These are phyloP conservation scores for Anneissia japonica DNA, from an alignment of 35 echinoderm and acorn worm species.

Conservation along the genomic window DNA sequence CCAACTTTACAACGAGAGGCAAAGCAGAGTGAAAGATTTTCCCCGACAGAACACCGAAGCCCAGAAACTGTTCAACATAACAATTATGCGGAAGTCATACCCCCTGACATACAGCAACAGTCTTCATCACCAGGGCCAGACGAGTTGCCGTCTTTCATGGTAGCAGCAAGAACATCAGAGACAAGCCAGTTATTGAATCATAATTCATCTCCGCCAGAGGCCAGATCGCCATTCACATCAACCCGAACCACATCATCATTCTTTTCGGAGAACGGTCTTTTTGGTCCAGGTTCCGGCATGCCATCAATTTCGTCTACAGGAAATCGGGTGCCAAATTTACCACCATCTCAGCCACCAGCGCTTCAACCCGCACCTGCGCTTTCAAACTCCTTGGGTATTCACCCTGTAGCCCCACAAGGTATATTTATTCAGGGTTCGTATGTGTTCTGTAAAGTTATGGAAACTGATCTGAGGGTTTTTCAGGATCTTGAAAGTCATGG, in stretches of 20 bases:
- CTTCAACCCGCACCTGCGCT: neutral
- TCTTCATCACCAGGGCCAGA: neutral
- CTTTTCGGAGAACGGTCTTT: neutral
- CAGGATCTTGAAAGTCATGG: too few relatives aligned
- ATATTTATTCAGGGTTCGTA: neutral
- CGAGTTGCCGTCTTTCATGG: constrained; percentile 1
- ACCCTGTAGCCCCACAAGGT: neutral
- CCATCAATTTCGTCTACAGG: neutral
- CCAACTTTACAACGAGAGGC: constrained; percentile 33
- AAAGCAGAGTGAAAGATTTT: neutral
- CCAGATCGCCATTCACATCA: neutral
- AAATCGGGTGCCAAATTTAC: neutral
- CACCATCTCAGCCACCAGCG: neutral
- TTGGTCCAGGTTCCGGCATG: neutral
- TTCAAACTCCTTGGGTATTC: neutral
- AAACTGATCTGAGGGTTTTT: too few relatives aligned
- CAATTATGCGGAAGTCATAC: neutral
- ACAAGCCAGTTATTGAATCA: neutral
- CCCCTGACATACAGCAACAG: neutral
- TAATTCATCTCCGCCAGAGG: neutral
- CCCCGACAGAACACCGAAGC: neutral
- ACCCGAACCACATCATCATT: neutral
- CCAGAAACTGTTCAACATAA: neutral
- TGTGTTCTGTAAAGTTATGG: too few relatives aligned
- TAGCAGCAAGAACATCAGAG: constrained; percentile 13